phyloP scores from a whole-genome alignment of 2,113 vertebrate species.

The Clarias gariepinus region DNA sequence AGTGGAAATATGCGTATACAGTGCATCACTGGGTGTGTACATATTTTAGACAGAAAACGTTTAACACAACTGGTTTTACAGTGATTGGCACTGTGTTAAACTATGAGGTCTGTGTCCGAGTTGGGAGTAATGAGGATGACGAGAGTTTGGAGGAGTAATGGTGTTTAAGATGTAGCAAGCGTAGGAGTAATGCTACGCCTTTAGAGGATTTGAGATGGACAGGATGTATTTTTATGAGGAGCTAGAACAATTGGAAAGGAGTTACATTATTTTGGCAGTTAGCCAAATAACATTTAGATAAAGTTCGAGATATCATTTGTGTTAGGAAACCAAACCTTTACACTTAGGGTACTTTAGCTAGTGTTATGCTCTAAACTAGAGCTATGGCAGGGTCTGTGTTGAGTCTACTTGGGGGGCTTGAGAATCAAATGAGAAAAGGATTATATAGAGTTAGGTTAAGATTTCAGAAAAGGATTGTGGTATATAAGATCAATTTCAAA shows the following conservation, averaged over 20 bases:
- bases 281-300: neutral
- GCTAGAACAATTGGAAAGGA: neutral
- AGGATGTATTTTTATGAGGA: neutral
- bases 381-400: neutral
- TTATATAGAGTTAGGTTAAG: neutral
- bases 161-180: neutral
- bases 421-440: neutral
- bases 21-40: neutral
- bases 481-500: neutral
- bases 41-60: neutral
- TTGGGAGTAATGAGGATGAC: neutral
- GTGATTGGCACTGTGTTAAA: neutral
- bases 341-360: neutral
- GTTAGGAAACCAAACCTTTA: neutral
- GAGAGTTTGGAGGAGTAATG: neutral
- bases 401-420: neutral
- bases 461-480: neutral
- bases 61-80: neutral
- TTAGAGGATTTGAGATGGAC: neutral
- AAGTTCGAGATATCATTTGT: neutral
- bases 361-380: too few relatives aligned
- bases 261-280: neutral
- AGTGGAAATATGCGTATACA: neutral
- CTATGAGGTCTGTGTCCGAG: neutral
- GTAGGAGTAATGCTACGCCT: neutral